Conservation (phyloP, 2,888 invertebrate species). For the Hesperia comma region DNA sequence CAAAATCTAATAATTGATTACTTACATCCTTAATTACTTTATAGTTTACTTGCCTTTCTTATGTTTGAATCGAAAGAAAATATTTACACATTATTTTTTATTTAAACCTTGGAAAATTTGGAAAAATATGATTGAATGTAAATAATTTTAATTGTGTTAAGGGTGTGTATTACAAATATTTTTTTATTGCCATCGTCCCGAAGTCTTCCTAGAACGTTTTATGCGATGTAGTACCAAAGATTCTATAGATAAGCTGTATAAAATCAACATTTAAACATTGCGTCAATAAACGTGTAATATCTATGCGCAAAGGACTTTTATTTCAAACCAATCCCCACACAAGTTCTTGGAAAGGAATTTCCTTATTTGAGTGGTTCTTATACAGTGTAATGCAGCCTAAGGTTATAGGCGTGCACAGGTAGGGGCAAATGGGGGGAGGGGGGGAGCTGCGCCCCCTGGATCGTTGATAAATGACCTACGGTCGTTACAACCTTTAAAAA, state of each 20-base stretch:
- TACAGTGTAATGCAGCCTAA: no score
- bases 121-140: constrained; percentile 1
- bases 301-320: constrained; percentile 3
- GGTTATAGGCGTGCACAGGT: no score
- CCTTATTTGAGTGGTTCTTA: no score
- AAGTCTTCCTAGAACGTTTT: constrained; percentile 41
- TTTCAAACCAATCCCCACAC: neutral
- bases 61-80: no score
- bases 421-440: no score
- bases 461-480: no score
- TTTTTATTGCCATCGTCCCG: constrained; percentile 37
- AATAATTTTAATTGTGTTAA: constrained; percentile 30
- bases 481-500: no score
- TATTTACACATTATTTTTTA: neutral
- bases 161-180: constrained; percentile 24
- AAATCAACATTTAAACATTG: constrained; percentile 15
- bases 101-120: neutral
- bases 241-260: constrained; percentile 13
- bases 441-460: no score
- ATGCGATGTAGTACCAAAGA: constrained; percentile 42
- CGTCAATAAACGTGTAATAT: constrained; percentile 24
- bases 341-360: no score
- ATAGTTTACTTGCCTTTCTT: no score
- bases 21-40: no score
- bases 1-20: no score